Evolutionary conservation across 2,888 invertebrate genomes (phyloP).

Genomic region (Drosophila flavopinicola): DNA sequence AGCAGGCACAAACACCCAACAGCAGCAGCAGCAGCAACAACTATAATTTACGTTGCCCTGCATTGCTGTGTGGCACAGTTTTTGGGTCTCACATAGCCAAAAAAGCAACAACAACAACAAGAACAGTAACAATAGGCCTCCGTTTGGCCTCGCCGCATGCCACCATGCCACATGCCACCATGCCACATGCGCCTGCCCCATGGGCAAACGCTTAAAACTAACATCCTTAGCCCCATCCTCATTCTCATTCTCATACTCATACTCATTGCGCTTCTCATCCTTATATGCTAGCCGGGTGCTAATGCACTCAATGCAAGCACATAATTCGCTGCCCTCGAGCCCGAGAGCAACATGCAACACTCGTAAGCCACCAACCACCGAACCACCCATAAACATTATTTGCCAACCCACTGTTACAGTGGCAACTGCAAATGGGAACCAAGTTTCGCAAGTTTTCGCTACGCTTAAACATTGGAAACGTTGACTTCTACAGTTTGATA

Average conservation of each 20-base stretch:
- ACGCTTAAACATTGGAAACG: too few relatives aligned
- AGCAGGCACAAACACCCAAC: conserved; percentile 44
- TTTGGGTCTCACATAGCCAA: conserved; percentile 36
- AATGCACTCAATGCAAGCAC: conserved; percentile 77
- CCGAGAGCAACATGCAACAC: conserved; percentile 53
- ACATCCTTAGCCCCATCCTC: conserved; percentile 62
- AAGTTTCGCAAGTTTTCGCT: neutral
- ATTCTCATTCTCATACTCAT: conserved; percentile 6
- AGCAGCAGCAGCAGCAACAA: conserved; percentile 19
- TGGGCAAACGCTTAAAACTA: conserved; percentile 72
- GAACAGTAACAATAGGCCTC: conserved; percentile 47
- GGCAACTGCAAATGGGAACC: conserved; percentile 11
- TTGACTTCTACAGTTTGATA: too few relatives aligned
- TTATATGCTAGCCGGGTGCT: conserved; percentile 61
- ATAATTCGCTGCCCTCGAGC: conserved; percentile 75
- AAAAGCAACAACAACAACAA: conserved; percentile 10
- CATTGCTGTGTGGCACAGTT: conserved; percentile 70
- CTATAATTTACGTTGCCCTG: conserved; percentile 62
- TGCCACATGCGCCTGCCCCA: conserved; percentile 49
- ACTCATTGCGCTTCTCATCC: conserved; percentile 43
- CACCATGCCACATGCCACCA: conserved; percentile 7
- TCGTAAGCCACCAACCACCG: conserved; percentile 53
- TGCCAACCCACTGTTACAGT: conserved; percentile 38
- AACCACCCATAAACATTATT: conserved; percentile 27
- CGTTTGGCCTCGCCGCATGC: conserved; percentile 55